Conservation (phyloP, 2,888 invertebrate genomes). For the Omphaloscelis lunosa region DNA sequence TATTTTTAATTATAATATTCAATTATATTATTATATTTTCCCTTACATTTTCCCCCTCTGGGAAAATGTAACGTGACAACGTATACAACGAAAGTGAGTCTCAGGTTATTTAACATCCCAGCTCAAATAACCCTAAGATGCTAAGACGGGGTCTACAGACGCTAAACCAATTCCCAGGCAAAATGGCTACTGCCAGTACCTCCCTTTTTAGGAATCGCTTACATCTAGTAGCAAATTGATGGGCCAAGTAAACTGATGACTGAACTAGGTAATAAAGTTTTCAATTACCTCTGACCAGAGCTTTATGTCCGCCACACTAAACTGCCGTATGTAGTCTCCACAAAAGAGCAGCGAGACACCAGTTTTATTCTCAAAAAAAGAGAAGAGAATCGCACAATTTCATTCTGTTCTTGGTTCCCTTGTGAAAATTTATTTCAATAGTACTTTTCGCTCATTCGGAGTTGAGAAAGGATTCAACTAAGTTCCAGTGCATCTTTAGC, state of each 20-base stretch:
- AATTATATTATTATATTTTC: too few species aligned
- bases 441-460: slow-evolving; percentile 71
- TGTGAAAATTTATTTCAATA: slow-evolving; percentile 83
- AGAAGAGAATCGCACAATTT: slow-evolving; percentile 78
- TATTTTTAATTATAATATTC: too few species aligned
- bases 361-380: slow-evolving; percentile 80
- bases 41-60: too few species aligned
- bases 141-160: not conserved
- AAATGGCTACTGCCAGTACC: slow-evolving; percentile 15
- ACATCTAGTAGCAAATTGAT: slow-evolving; percentile 34
- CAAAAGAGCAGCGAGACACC: slow-evolving; percentile 81
- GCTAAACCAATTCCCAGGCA: slow-evolving; percentile 14
- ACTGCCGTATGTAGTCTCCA: slow-evolving; percentile 59
- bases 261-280: slow-evolving; percentile 17
- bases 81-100: not conserved
- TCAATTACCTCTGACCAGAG: slow-evolving; percentile 25
- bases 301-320: slow-evolving; percentile 4
- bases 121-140: slow-evolving; percentile 12
- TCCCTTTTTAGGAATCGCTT: slow-evolving; percentile 19
- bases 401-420: slow-evolving; percentile 79
- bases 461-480: slow-evolving; percentile 73
- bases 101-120: slow-evolving; percentile 5
- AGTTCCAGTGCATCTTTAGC: slow-evolving; percentile 75
- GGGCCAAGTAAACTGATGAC: slow-evolving; percentile 9
- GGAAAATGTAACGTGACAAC: too few species aligned